phyloP scores from a whole-genome alignment of 2,113 vertebrate genomes.

The Petromus typicus region DNA sequence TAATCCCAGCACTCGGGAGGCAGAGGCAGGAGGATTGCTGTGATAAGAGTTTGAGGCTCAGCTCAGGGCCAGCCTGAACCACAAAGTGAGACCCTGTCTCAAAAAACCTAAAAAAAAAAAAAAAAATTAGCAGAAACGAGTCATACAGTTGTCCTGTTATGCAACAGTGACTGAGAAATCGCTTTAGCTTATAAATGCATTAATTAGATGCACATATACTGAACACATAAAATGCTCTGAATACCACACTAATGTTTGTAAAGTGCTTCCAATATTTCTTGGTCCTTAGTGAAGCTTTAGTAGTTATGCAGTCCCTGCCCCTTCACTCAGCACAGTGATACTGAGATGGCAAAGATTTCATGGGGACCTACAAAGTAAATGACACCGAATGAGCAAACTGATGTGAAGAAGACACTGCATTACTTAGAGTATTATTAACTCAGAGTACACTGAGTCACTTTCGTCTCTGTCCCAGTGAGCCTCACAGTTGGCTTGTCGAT shows the following conservation, averaged over 20 bases:
- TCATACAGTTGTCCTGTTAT: not conserved
- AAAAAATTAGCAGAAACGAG: not conserved
- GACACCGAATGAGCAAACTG: not conserved
- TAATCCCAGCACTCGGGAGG: too few species aligned
- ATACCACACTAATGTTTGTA: not conserved
- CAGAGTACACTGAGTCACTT: not conserved
- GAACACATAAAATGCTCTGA: not conserved
- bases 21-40: too few species aligned
- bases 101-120: too few species aligned
- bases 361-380: not conserved
- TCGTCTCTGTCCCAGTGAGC: not conserved
- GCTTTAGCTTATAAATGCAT: not conserved
- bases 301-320: not conserved
- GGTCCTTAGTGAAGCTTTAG: not conserved
- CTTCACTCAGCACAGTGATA: not conserved
- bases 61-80: too few species aligned
- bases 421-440: not conserved
- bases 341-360: not conserved
- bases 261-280: not conserved
- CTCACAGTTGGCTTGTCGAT: not conserved
- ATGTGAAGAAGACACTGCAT: not conserved
- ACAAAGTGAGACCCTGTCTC: too few species aligned
- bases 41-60: too few species aligned
- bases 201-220: not conserved
- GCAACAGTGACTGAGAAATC: not conserved